phyloP scores from a whole-genome alignment of 35 echinoderm and acorn worm species.

The Apostichopus parvimensis region DNA sequence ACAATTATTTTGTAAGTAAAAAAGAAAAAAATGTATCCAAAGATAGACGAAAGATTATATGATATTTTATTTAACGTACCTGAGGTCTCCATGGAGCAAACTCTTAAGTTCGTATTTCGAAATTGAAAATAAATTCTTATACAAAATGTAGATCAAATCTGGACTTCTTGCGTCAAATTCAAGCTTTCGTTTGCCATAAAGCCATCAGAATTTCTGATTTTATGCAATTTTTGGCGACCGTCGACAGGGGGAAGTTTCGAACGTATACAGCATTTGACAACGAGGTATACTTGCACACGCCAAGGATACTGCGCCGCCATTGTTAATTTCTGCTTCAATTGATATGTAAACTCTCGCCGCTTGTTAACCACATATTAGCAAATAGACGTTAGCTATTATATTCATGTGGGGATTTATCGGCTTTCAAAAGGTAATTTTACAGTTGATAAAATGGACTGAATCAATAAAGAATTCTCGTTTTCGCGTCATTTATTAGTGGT shows the following conservation, averaged over 20 bases:
- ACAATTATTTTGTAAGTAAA: no score
- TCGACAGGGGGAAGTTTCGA: no score
- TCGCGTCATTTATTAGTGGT: constrained; percentile 7
- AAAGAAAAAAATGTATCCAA: background rate
- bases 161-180: background rate
- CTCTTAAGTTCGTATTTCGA: no score
- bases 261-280: no score
- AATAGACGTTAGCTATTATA: background rate
- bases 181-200: background rate
- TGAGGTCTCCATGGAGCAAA: no score
- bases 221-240: no score
- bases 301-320: background rate
- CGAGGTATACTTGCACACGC: background rate
- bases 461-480: background rate
- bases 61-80: no score
- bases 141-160: no score
- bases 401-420: constrained; percentile 9
- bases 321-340: constrained; percentile 7
- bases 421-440: constrained; percentile 8
- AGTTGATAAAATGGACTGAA: background rate
- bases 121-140: no score
- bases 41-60: background rate
- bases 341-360: background rate
- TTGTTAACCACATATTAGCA: constrained; percentile 24
- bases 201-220: background rate